A percentile compares a stretch with the other conserved stretches of the same genome.
phyloP scores from a whole-genome alignment of 2,113 vertebrate species.

The Callionymus lyra region DNA sequence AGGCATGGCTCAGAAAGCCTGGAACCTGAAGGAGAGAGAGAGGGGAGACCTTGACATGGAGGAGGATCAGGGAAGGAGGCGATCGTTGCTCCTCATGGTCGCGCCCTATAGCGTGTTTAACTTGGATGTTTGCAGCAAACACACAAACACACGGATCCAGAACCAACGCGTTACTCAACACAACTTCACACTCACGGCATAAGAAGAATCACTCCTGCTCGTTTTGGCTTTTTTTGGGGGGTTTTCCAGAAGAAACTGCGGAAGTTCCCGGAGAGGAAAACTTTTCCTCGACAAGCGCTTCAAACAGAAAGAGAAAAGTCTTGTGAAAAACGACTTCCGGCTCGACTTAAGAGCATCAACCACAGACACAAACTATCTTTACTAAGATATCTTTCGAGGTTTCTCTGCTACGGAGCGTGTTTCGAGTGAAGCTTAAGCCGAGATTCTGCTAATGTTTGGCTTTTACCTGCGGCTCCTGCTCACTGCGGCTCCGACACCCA shows the following conservation, averaged over 20 bases:
- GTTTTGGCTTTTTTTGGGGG: slow-evolving; percentile 17
- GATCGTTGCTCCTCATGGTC: slow-evolving; percentile 7
- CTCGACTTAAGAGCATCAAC: slow-evolving; percentile 7
- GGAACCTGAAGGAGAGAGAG: slow-evolving; percentile 43
- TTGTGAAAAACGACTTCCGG: slow-evolving; percentile 7
- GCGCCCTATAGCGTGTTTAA: slow-evolving; percentile 9
- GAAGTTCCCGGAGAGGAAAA: slow-evolving; percentile 48
- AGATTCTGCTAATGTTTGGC: slow-evolving; percentile 40
- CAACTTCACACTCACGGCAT: slow-evolving; percentile 55
- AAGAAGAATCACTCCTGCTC: slow-evolving; percentile 31
- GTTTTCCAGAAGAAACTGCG: slow-evolving; percentile 41
- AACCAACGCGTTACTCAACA: no score
- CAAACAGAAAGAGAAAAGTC: slow-evolving; percentile 14
- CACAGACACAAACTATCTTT: no score
- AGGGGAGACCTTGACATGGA: slow-evolving; percentile 1
- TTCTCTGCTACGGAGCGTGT: slow-evolving; percentile 11
- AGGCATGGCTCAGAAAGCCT: slow-evolving; percentile 76
- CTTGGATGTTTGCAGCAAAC: slow-evolving; percentile 3
- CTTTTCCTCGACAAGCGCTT: slow-evolving; percentile 6
- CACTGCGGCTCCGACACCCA: slow-evolving; percentile 45
- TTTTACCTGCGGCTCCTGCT: slow-evolving; percentile 68
- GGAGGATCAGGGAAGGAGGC: no score
- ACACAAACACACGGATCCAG: slow-evolving; percentile 1
- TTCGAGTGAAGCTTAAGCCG: slow-evolving; percentile 3
- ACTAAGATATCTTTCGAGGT: slow-evolving; percentile 2